A percentile compares a stretch with the other conserved stretches of the same genome.
phyloP scores from a whole-genome alignment of 2,888 invertebrate genomes.

The Drosophila hamatofila region DNA sequence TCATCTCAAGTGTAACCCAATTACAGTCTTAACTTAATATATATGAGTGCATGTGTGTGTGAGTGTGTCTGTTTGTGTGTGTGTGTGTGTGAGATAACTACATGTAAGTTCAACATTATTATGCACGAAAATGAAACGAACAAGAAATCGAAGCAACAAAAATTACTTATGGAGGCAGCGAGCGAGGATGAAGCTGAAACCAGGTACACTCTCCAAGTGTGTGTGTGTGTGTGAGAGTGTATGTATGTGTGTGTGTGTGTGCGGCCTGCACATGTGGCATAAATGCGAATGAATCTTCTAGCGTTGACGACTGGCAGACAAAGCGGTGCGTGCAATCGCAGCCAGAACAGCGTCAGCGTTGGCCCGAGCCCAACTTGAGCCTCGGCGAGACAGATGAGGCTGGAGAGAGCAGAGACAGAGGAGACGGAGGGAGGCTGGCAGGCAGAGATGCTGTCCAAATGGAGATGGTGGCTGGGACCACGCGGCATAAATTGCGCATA shows the following conservation, averaged over 20 bases:
- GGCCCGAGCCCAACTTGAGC: conserved; percentile 3
- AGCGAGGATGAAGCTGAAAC: conserved; percentile 15
- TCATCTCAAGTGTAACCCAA: conserved; percentile 27
- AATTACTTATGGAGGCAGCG: conserved; percentile 54
- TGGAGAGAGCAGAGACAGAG: not conserved
- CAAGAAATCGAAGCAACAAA: conserved; percentile 61
- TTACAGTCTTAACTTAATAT: conserved; percentile 18
- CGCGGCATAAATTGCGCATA: conserved; percentile 81
- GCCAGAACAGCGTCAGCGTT: conserved; percentile 71
- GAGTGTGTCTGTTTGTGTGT: conserved; percentile 1
- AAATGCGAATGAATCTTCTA: conserved; percentile 53
- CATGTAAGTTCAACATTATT: conserved; percentile 73
- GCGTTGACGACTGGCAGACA: conserved; percentile 66
- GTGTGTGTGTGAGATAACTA: conserved; percentile 29
- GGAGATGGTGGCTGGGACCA: conserved; percentile 35
- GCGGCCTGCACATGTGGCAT: conserved; percentile 37
- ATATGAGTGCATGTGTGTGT: conserved; percentile 5
- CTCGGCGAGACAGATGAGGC: not conserved
- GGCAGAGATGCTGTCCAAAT: not conserved
- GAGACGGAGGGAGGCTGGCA: not conserved
- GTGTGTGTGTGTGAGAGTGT: not conserved
- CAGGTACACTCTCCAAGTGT: conserved; percentile 19
- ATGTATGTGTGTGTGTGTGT: conserved; percentile 3
- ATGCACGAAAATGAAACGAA: conserved; percentile 73
- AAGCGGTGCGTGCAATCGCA: conserved; percentile 77